Conservation (phyloP, 2,888 invertebrate genomes). For the Cheiracanthium punctorium region DNA sequence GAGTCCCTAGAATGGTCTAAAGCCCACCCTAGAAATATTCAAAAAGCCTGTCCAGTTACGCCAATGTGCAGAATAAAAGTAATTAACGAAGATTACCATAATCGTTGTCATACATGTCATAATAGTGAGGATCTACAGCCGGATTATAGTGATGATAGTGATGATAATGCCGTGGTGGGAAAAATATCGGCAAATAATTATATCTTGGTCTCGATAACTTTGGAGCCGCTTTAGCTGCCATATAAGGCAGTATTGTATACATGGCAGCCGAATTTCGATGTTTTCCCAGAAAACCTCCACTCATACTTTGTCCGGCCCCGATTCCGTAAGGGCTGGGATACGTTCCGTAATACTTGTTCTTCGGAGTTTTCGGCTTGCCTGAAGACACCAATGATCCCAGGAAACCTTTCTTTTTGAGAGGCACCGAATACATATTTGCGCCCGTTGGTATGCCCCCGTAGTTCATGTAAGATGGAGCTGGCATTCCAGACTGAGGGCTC, state of each 20-base stretch:
- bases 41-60: too few relatives aligned
- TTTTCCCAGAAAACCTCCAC: slow-evolving; percentile 16
- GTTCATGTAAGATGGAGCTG: slow-evolving; percentile 58
- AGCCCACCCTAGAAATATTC: too few relatives aligned
- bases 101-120: slow-evolving; percentile 48
- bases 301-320: neutral
- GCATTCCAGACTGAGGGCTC: slow-evolving; percentile 45
- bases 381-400: slow-evolving; percentile 39
- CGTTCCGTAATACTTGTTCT: slow-evolving; percentile 55
- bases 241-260: slow-evolving; percentile 53
- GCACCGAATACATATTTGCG: slow-evolving; percentile 34
- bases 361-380: slow-evolving; percentile 4
- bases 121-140: neutral
- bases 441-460: slow-evolving; percentile 54
- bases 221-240: neutral
- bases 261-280: slow-evolving; percentile 30
- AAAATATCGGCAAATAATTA: slow-evolving; percentile 24
- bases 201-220: slow-evolving; percentile 29
- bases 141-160: slow-evolving; percentile 5
- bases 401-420: slow-evolving; percentile 53
- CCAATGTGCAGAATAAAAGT: too few relatives aligned
- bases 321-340: slow-evolving; percentile 48
- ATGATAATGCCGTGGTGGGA: slow-evolving; percentile 23
- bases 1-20: too few relatives aligned
- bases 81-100: too few relatives aligned